A percentile compares a stretch with the other conserved stretches of the same genome.
Evolutionary conservation across 2,113 vertebrate species (phyloP).

Genomic region (Pithys albifrons): DNA sequence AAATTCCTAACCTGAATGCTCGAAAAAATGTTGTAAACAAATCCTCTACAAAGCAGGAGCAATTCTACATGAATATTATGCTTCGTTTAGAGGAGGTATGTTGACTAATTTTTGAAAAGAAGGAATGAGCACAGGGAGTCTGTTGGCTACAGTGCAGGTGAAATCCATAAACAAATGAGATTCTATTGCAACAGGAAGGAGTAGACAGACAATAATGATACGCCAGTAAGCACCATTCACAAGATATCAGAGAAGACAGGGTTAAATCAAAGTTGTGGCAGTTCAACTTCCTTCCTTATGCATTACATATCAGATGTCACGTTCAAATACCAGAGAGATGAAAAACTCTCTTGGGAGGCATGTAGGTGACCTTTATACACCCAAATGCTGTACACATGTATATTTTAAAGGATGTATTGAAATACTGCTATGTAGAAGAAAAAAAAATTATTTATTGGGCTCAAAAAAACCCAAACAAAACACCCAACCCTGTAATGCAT

Average conservation of each 20-base stretch:
- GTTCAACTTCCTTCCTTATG: neutral
- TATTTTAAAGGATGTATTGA: neutral
- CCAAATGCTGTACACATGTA: neutral
- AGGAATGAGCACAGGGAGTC: neutral
- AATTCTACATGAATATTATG: slow-evolving; percentile 10
- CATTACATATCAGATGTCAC: neutral
- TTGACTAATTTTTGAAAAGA: neutral
- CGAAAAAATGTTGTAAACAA: neutral
- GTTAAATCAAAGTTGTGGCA: neutral
- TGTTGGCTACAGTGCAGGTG: neutral
- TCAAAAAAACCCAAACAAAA: neutral
- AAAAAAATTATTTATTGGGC: neutral
- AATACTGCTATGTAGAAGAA: neutral
- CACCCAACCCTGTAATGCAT: neutral
- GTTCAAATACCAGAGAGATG: neutral
- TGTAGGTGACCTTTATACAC: neutral
- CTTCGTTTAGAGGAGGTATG: neutral
- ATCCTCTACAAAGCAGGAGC: slow-evolving; percentile 20
- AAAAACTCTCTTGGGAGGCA: neutral
- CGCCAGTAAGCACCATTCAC: neutral
- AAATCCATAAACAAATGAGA: neutral
- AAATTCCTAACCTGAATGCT: slow-evolving; percentile 28
- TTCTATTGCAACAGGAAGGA: neutral
- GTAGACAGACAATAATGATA: neutral
- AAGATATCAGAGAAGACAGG: neutral